Evolutionary conservation across 1,140 invertebrate genomes (phyloP), one percentile per base, ranked within the genome.

Genomic region (Bombus waltoni): DNA sequence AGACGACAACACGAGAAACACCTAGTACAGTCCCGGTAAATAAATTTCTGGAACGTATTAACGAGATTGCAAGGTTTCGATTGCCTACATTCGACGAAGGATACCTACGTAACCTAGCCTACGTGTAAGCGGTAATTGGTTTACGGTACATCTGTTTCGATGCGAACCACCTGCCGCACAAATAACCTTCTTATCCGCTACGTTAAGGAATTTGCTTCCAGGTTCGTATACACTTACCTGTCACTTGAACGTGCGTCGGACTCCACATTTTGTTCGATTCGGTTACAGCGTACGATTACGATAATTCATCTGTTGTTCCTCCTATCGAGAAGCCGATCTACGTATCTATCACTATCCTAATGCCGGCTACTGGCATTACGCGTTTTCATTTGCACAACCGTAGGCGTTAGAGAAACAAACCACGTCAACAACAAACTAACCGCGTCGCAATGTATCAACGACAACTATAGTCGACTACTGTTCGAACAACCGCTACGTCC

Each of bases 201-300:
- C 44, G 59, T 86, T 42, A n/a, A 28, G 57, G 15, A 74, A 47
- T 57, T 28, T 35, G 18, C n/a, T 68, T n/a, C 25, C 28, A 44
- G 5, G 11, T 62, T 42, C 70, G 25, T 42, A 57, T 25, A 35
- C 28, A 88, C 92, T 92, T 95, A 97, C 96, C 96, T 94, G 97
- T 97, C 87, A 98, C 97, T 96, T 98, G 97, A 75, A 98, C 97
- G 95, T 98, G 97, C 85, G 97, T 98, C 88, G 97, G 97, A 94
- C 97, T 97, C 97, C 97, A 98, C 97, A 98, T 98, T 87, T 94
- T 94, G 25, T 18, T 83, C 38, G 53, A 66, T 38, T 77, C 53
- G 10, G 79, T 77, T 53, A 74, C 86, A 42, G 22, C 15, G 40
- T 44, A 72, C 66, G 73, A 1, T 59, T 42, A 18, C 22, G 22